These are phyloP conservation scores for Drosophila novamexicana DNA, from an alignment of 1,140 invertebrate species.

Conservation along the genomic window DNA sequence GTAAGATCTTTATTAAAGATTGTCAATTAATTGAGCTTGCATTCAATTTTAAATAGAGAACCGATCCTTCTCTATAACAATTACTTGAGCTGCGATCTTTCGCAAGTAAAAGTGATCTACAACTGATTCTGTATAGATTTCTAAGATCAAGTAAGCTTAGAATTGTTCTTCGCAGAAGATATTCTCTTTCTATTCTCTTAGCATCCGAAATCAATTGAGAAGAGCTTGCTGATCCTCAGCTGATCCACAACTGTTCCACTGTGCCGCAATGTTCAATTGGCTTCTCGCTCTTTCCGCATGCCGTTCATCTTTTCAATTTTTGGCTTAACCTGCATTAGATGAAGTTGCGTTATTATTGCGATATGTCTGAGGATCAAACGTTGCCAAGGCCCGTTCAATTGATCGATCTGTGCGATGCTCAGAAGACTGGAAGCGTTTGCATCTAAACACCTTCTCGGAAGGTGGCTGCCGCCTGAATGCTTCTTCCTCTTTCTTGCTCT, in stretches of 20 bases:
- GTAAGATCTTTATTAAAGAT: not conserved
- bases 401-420: slow-evolving; percentile 26
- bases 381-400: slow-evolving; percentile 46
- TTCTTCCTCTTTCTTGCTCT: not conserved
- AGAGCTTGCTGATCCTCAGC: no score
- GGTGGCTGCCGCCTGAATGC: not conserved
- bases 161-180: no score
- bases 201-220: no score
- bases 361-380: slow-evolving; percentile 10
- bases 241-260: slow-evolving; percentile 6
- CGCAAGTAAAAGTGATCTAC: no score
- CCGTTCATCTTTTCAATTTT: slow-evolving; percentile 64
- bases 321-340: slow-evolving; percentile 55
- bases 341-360: slow-evolving; percentile 35
- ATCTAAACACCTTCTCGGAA: slow-evolving; percentile 72
- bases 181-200: no score
- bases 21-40: no score
- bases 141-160: no score
- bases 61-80: no score
- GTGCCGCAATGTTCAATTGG: not conserved
- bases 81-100: no score
- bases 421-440: slow-evolving; percentile 74
- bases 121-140: no score
- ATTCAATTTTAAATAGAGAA: no score
- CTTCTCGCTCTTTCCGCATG: not conserved